Conservation (phyloP, 2,888 invertebrate genomes). For the Machimus rusticus region DNA sequence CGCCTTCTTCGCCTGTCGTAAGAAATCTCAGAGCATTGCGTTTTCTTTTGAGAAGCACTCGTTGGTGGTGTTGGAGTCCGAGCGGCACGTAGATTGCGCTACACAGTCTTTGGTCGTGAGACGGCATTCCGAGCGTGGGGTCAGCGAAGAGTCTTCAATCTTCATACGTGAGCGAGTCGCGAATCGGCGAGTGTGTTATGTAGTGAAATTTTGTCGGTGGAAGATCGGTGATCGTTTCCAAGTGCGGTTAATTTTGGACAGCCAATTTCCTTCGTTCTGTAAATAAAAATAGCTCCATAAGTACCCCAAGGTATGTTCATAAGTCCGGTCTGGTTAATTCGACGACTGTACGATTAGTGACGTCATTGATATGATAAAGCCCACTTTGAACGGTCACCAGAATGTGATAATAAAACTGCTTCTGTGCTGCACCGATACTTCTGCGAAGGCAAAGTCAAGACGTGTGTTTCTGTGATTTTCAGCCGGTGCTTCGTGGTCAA, state of each 20-base stretch:
- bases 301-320: constrained; percentile 18
- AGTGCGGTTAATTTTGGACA: constrained; percentile 5
- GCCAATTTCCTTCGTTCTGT: not conserved
- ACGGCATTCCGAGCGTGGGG: not conserved
- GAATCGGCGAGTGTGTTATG: not conserved
- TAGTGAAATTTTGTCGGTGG: not conserved
- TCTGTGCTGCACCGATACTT: not conserved
- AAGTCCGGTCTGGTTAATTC: not conserved
- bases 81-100: not conserved
- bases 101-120: not conserved
- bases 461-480: not conserved
- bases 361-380: constrained; percentile 16
- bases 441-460: not conserved
- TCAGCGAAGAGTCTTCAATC: not conserved
- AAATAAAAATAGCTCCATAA: constrained; percentile 29
- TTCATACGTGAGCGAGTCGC: constrained; percentile 4
- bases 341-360: not conserved
- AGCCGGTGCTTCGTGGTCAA: constrained; percentile 14
- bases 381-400: not conserved
- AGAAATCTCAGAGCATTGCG: not conserved
- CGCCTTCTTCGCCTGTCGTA: not conserved
- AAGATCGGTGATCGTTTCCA: constrained; percentile 24
- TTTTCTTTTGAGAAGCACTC: not conserved
- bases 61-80: not conserved
- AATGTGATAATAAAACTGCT: not conserved